Evolutionary conservation across 1,140 invertebrate species (phyloP).

Genomic region (Melipona quadrifasciata): DNA sequence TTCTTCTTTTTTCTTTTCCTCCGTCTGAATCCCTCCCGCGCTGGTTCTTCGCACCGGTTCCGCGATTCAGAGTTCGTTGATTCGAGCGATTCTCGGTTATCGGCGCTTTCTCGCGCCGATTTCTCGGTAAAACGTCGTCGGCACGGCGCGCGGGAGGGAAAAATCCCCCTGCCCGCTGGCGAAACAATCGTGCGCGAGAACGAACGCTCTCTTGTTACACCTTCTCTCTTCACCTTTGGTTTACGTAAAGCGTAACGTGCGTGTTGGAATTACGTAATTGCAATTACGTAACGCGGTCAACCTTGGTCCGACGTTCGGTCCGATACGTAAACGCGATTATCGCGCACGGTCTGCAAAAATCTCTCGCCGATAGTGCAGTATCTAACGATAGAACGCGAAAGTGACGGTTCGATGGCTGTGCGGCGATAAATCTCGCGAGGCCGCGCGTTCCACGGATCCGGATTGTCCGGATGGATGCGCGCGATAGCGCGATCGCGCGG

Average conservation of each 20-base stretch:
- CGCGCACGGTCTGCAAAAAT: not conserved
- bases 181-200: too few relatives aligned
- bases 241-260: not conserved
- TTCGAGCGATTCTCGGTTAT: conserved; percentile 58
- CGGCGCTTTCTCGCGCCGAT: conserved; percentile 50
- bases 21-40: conserved; percentile 10
- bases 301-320: not conserved
- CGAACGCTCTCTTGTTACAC: not conserved
- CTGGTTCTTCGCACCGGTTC: conserved; percentile 12
- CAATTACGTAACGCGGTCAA: not conserved
- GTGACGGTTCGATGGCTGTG: not conserved
- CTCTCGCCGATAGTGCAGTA: not conserved
- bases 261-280: not conserved
- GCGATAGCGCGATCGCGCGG: conserved; percentile 40
- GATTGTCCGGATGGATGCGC: conserved; percentile 47
- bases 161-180: not conserved
- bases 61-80: conserved; percentile 69
- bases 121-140: conserved; percentile 49
- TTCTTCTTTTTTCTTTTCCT: conserved; percentile 39
- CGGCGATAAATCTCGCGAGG: conserved; percentile 22
- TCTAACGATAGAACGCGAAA: conserved; percentile 3
- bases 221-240: not conserved
- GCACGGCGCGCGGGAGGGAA: not conserved
- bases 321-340: not conserved
- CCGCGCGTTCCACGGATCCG: conserved; percentile 15